A percentile compares a stretch with the other conserved stretches of the same genome.
These are phyloP conservation scores for Sceliomorpha sp. DNA, from an alignment of 2,888 invertebrate genomes.

Conservation along the genomic window DNA sequence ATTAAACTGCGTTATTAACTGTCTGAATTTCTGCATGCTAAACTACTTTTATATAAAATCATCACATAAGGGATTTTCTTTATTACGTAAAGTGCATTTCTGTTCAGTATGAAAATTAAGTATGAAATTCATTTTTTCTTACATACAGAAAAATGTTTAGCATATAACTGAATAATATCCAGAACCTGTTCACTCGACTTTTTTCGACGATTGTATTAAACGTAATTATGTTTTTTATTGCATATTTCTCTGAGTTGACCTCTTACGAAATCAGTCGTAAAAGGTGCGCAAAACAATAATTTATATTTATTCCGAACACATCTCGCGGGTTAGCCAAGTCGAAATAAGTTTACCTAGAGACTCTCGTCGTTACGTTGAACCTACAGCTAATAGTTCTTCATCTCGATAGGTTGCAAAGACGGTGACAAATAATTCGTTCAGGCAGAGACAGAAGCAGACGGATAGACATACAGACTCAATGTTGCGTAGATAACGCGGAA, in stretches of 20 bases:
- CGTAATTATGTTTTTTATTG: not conserved
- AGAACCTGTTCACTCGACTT: too few species aligned
- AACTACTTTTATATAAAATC: too few species aligned
- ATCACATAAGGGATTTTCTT: too few species aligned
- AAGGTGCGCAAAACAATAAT: constrained; percentile 34
- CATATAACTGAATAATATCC: too few species aligned
- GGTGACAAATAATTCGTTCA: constrained; percentile 46
- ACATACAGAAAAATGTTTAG: too few species aligned
- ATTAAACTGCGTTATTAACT: too few species aligned
- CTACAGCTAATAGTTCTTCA: constrained; percentile 46
- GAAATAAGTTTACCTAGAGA: constrained; percentile 48
- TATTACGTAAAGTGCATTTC: too few species aligned
- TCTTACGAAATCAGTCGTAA: constrained; percentile 37
- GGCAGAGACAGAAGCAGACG: too few species aligned
- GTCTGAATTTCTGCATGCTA: too few species aligned
- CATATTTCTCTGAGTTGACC: constrained; percentile 17
- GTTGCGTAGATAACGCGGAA: constrained; percentile 6
- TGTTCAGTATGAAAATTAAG: too few species aligned
- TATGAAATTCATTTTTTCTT: too few species aligned
- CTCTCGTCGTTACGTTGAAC: constrained; percentile 46
- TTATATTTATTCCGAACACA: constrained; percentile 49
- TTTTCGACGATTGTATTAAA: too few species aligned
- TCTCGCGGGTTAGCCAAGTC: constrained; percentile 24
- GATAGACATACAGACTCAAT: constrained; percentile 35
- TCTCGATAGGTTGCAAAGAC: constrained; percentile 43